Conservation (phyloP, 2,113 vertebrate genomes). For the Channa maculata region DNA sequence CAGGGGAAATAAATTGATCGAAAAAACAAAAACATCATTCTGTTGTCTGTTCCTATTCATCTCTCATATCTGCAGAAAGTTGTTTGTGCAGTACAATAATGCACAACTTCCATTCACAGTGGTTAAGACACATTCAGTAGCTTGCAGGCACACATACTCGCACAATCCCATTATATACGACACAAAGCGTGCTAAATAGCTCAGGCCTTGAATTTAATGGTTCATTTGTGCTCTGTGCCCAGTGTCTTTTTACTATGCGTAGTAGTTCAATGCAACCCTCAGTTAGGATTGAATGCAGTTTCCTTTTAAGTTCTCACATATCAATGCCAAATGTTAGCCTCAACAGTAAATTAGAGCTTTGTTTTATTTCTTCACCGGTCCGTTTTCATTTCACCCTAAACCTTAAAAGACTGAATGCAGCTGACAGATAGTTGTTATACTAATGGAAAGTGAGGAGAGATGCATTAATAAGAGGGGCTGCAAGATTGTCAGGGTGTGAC, state of each 20-base stretch:
- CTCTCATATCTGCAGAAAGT: slow-evolving; percentile 37
- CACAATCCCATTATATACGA: slow-evolving; percentile 45
- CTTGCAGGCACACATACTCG: slow-evolving; percentile 14
- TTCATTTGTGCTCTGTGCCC: slow-evolving; percentile 20
- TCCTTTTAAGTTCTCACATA: slow-evolving; percentile 3
- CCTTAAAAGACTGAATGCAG: slow-evolving; percentile 1
- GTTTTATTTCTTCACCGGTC: background rate
- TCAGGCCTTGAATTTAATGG: slow-evolving; percentile 38
- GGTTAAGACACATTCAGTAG: slow-evolving; percentile 10
- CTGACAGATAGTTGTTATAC: slow-evolving; percentile 9
- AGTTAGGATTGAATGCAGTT: background rate
- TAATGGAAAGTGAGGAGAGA: slow-evolving; percentile 8
- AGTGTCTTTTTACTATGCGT: slow-evolving; percentile 9
- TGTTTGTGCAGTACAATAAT: slow-evolving; percentile 14
- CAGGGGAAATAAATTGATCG: slow-evolving; percentile 51
- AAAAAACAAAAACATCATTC: slow-evolving; percentile 46
- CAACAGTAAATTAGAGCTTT: background rate
- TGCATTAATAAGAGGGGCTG: background rate
- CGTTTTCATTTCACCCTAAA: background rate
- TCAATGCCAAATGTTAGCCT: background rate
- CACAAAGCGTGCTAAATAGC: slow-evolving; percentile 41
- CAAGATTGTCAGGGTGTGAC: background rate
- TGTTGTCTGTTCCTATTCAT: slow-evolving; percentile 34
- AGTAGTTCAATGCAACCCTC: slow-evolving; percentile 37
- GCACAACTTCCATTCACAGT: slow-evolving; percentile 27